Conservation (phyloP, 1,140 invertebrate genomes). For the Apocrypta bakeri region DNA sequence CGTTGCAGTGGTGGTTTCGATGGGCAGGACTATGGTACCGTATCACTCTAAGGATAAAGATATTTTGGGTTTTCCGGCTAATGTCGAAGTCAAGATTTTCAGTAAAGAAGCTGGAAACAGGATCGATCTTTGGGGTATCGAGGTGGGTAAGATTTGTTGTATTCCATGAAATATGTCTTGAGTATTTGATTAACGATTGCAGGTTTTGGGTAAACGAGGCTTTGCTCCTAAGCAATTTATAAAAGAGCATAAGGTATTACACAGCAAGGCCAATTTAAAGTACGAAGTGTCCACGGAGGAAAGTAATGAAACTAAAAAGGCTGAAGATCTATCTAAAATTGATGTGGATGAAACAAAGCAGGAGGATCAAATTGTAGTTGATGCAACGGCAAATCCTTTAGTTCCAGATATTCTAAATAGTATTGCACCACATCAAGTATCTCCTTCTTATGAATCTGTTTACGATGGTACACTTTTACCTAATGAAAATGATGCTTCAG, state of each 20-base stretch:
- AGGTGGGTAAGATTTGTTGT: slow-evolving; percentile 66
- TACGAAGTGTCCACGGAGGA: slow-evolving; percentile 73
- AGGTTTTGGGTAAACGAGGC: slow-evolving; percentile 81
- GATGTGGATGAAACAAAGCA: slow-evolving; percentile 9
- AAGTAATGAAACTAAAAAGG: slow-evolving; percentile 30
- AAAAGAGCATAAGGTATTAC: slow-evolving; percentile 73
- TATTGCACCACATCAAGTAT: slow-evolving; percentile 26
- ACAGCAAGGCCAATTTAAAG: slow-evolving; percentile 57
- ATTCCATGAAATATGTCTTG: not conserved
- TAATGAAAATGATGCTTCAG: slow-evolving; percentile 28
- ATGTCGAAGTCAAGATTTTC: slow-evolving; percentile 79
- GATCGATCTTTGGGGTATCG: slow-evolving; percentile 82
- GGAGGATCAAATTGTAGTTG: slow-evolving; percentile 24
- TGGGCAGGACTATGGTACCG: slow-evolving; percentile 76
- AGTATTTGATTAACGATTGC: not conserved
- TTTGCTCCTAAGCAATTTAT: slow-evolving; percentile 80
- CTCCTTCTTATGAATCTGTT: slow-evolving; percentile 39
- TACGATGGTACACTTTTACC: slow-evolving; percentile 46
- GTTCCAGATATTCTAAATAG: not conserved
- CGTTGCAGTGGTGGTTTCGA: slow-evolving; percentile 78
- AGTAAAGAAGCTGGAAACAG: slow-evolving; percentile 83
- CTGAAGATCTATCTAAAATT: not conserved
- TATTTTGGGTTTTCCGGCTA: slow-evolving; percentile 79
- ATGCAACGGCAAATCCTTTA: slow-evolving; percentile 24
- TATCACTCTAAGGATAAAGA: slow-evolving; percentile 77